A percentile compares a stretch with the other conserved stretches of the same genome.
These are phyloP conservation scores for Psilanteris sp. DNA, from an alignment of 1,140 invertebrate species.

Conservation along the genomic window DNA sequence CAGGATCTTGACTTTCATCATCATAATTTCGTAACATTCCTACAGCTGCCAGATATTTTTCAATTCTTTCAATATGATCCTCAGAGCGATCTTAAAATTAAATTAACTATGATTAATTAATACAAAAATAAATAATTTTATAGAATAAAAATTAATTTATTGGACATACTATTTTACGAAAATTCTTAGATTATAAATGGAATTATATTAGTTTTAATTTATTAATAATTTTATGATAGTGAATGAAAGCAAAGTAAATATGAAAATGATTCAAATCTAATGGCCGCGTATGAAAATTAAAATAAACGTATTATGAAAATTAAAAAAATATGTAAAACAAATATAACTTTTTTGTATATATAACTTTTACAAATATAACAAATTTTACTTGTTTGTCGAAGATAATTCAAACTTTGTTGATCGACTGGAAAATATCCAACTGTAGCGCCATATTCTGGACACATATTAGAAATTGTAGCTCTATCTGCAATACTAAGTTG, in stretches of 20 bases:
- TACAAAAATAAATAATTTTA: too few relatives aligned
- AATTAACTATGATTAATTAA: too few relatives aligned
- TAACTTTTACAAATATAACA: neutral
- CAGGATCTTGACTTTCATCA: constrained; percentile 88
- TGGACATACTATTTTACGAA: too few relatives aligned
- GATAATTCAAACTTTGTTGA: constrained; percentile 89
- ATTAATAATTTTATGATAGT: too few relatives aligned
- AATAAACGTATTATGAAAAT: too few relatives aligned
- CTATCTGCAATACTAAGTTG: constrained; percentile 96
- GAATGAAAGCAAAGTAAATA: too few relatives aligned
- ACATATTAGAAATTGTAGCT: constrained; percentile 98
- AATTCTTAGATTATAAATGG: too few relatives aligned
- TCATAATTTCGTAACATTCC: constrained; percentile 92
- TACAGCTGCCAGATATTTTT: constrained; percentile 90
- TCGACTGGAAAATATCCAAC: constrained; percentile 98
- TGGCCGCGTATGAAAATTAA: too few relatives aligned
- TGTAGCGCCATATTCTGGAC: constrained; percentile 98
- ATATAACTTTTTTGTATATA: constrained; percentile 2
- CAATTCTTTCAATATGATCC: constrained; percentile 90
- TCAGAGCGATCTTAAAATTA: constrained; percentile 86
- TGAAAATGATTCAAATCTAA: too few relatives aligned
- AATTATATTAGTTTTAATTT: too few relatives aligned
- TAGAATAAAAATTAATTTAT: too few relatives aligned
- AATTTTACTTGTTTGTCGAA: constrained; percentile 91
- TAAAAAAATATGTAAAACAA: constrained; percentile 2